phyloP scores from a whole-genome alignment of 2,888 invertebrate genomes.

The Venusia cambrica region DNA sequence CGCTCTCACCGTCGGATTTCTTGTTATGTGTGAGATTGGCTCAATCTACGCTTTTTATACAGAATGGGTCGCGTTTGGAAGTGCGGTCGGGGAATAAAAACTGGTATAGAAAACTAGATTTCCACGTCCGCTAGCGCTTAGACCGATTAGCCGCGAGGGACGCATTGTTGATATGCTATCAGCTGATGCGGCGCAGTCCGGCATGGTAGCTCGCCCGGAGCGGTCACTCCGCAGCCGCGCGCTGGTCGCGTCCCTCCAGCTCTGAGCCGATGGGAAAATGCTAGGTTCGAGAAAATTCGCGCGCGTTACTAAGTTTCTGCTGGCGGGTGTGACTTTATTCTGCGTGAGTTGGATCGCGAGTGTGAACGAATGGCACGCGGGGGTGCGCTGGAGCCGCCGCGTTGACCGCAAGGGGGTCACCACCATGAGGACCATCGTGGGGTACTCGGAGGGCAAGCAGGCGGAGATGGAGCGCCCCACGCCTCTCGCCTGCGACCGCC shows the following conservation, averaged over 20 bases:
- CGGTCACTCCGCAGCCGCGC: constrained; percentile 59
- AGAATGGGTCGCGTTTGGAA: constrained; percentile 51
- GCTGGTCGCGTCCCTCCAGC: constrained; percentile 36
- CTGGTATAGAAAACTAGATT: constrained; percentile 74
- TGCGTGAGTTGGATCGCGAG: constrained; percentile 71
- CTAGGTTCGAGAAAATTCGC: constrained; percentile 54
- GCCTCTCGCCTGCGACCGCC: constrained; percentile 63
- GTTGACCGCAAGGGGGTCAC: constrained; percentile 36
- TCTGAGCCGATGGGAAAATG: constrained; percentile 44
- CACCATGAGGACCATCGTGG: constrained; percentile 81
- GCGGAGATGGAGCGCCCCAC: constrained; percentile 73
- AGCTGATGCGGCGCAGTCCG: constrained; percentile 76
- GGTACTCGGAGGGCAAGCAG: constrained; percentile 80
- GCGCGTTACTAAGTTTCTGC: constrained; percentile 59
- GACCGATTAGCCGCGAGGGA: constrained; percentile 68
- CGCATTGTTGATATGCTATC: constrained; percentile 77
- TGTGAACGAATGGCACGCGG: constrained; percentile 64
- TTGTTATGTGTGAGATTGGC: constrained; percentile 62
- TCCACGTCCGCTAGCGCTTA: constrained; percentile 65
- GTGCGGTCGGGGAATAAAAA: constrained; percentile 54
- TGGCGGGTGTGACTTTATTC: constrained; percentile 65
- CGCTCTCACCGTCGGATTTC: constrained; percentile 51
- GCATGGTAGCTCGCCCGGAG: constrained; percentile 68
- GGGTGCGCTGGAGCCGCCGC: constrained; percentile 50
- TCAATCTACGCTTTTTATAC: constrained; percentile 57